Conservation (phyloP, 2,888 invertebrate genomes). For the Dusona sp. region DNA sequence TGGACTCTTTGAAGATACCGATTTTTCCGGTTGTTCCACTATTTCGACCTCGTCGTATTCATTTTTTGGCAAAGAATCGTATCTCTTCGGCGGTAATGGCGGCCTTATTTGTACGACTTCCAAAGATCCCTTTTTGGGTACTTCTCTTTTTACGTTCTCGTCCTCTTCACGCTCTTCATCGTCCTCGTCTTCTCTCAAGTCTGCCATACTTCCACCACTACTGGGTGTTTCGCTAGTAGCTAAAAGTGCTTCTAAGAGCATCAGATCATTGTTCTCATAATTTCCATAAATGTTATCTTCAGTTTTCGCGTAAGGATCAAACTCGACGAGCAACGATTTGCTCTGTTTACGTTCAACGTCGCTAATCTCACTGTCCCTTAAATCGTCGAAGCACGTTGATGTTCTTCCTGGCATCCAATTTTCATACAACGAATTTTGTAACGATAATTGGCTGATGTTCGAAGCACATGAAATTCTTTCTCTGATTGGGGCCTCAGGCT, state of each 20-base stretch:
- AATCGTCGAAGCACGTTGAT: slow-evolving; percentile 48
- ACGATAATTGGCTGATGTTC: slow-evolving; percentile 75
- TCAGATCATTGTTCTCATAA: slow-evolving; percentile 87
- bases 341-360: slow-evolving; percentile 74
- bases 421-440: slow-evolving; percentile 85
- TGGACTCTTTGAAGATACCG: slow-evolving; percentile 75
- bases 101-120: slow-evolving; percentile 78
- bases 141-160: slow-evolving; percentile 82
- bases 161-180: slow-evolving; percentile 78
- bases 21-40: slow-evolving; percentile 70
- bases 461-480: slow-evolving; percentile 74
- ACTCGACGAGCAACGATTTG: slow-evolving; percentile 78
- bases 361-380: slow-evolving; percentile 69
- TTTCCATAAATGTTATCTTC: slow-evolving; percentile 80
- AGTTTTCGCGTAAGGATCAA: slow-evolving; percentile 77
- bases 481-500: slow-evolving; percentile 69
- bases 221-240: slow-evolving; percentile 90
- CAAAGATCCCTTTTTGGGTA: slow-evolving; percentile 78
- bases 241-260: slow-evolving; percentile 89
- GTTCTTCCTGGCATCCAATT: slow-evolving; percentile 79
- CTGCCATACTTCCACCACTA: slow-evolving; percentile 84
- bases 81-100: slow-evolving; percentile 88
- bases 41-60: slow-evolving; percentile 83
- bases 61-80: slow-evolving; percentile 88
- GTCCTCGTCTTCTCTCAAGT: slow-evolving; percentile 85